Base-by-base conservation (phyloP, 2,888 invertebrate genomes). In the Mycalesis mineus region DNA sequence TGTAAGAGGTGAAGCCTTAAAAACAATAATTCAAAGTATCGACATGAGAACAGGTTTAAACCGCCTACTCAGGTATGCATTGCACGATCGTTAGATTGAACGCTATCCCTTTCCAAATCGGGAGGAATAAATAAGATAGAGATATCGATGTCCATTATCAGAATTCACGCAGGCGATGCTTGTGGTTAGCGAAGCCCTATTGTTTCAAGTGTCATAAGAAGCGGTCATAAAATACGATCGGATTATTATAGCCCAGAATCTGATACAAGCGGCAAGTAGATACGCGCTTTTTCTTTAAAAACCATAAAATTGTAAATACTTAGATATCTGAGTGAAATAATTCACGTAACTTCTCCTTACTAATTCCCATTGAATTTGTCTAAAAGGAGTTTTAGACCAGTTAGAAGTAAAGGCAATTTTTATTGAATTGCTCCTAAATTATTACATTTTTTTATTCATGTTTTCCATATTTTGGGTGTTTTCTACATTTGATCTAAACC, bases 151-250 rank as follows among this genome's bases (percentile, higher is more conserved):
- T 39, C 55, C 56, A 53, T 57, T 60, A 45, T 48, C 55, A 49
- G 57, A 58, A 60, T 58, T 56, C 62, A 62, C 64, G 42, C 58
- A 53, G 56, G 58, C 54, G 56, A 58, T 60, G 64, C 66, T 76
- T 84, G 87, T 73, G 86, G 87, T 85, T 71, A 70, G 69, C 66
- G 82, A 86, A 84, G 82, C 83, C 83, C 74, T 83, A 80, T 65
- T 65, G 61, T 63, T 59, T 57, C 61, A 50, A 50, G 54, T 39
- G 58, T 61, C 57, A 49, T 58, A 62, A 60, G 58, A 54, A 63
- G 53, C 44, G 58, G 47, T 56, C 51, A 45, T 49, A 53, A 57
- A 57, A 58, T 9, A 42, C 52, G 31, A 52, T 42, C 7, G 33
- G 40, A 52, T 54, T 49, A 49, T 58, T 22, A 22, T 22, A 22